Evolutionary conservation across 2,888 invertebrate genomes (phyloP).

Genomic region (Cheilosia variabilis): DNA sequence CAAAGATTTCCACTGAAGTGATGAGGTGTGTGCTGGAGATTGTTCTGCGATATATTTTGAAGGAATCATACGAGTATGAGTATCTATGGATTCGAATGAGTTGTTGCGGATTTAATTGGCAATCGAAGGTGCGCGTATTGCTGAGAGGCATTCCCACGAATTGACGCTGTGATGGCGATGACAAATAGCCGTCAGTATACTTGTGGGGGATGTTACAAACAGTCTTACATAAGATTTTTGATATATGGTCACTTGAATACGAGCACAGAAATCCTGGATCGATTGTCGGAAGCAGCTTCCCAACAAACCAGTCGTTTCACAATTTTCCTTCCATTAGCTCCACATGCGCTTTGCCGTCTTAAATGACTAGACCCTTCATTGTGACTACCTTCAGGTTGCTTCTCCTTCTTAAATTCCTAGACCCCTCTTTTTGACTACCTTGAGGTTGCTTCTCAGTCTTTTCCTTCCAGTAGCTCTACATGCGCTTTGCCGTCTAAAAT

Average conservation of each 20-base stretch:
- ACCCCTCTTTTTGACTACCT: no score
- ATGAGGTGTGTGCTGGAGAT: conserved; percentile 35
- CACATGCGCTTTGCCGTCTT: no score
- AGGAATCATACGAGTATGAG: neutral
- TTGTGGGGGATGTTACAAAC: conserved; percentile 3
- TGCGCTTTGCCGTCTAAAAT: no score
- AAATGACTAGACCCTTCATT: no score
- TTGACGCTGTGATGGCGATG: conserved; percentile 12
- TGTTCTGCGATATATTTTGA: conserved; percentile 19
- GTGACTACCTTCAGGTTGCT: no score
- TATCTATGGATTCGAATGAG: conserved; percentile 1
- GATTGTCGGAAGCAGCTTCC: no score
- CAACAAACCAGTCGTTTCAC: neutral
- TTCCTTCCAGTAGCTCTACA: no score
- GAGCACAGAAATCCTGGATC: no score
- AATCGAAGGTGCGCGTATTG: conserved; percentile 18
- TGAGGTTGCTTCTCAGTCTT: no score
- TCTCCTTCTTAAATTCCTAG: no score
- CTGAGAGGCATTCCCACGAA: conserved; percentile 54
- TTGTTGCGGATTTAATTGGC: conserved; percentile 44
- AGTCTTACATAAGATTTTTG: neutral
- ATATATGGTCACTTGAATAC: no score
- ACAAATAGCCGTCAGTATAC: conserved; percentile 6
- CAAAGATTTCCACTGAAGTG: conserved; percentile 16
- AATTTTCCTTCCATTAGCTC: neutral